Conservation (phyloP, 1,140 invertebrate species). For the Drosophila leontia region DNA sequence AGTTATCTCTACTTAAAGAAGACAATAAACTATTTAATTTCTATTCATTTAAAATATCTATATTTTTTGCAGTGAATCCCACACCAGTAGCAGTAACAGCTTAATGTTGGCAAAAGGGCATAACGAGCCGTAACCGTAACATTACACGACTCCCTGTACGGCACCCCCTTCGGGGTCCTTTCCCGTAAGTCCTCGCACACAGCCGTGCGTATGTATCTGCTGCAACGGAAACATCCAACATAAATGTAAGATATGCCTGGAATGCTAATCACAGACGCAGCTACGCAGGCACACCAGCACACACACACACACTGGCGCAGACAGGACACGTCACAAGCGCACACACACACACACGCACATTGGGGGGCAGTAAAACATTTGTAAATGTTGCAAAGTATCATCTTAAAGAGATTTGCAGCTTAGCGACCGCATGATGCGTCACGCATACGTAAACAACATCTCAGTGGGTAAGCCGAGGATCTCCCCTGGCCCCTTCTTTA, state of each 20-base stretch:
- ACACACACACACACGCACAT: constrained; percentile 26
- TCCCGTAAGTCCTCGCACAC: not conserved
- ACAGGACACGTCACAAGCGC: constrained; percentile 19
- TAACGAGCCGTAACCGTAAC: constrained; percentile 82
- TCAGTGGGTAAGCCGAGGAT: constrained; percentile 23
- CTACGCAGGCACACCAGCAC: constrained; percentile 14
- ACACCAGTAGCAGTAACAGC: constrained; percentile 53
- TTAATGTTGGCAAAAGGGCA: constrained; percentile 69
- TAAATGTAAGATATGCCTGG: constrained; percentile 81
- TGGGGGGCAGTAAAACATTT: constrained; percentile 75
- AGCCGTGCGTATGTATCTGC: constrained; percentile 61
- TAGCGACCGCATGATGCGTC: constrained; percentile 78
- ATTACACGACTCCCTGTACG: constrained; percentile 68
- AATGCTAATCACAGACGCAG: constrained; percentile 78
- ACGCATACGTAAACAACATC: constrained; percentile 78
- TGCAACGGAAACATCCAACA: constrained; percentile 82
- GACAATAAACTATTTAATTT: too few species aligned
- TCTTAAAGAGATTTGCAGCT: constrained; percentile 84
- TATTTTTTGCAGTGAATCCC: constrained; percentile 5
- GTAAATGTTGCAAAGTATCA: constrained; percentile 84
- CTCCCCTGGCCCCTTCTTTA: constrained; percentile 4
- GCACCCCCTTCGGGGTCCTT: not conserved
- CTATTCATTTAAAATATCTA: not conserved
- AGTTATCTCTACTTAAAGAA: not conserved
- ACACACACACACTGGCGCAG: constrained; percentile 15